A percentile compares a stretch with the other conserved stretches of the same genome.
Conservation (phyloP, 2,113 vertebrate genomes). For the Eurystomus gularis region DNA sequence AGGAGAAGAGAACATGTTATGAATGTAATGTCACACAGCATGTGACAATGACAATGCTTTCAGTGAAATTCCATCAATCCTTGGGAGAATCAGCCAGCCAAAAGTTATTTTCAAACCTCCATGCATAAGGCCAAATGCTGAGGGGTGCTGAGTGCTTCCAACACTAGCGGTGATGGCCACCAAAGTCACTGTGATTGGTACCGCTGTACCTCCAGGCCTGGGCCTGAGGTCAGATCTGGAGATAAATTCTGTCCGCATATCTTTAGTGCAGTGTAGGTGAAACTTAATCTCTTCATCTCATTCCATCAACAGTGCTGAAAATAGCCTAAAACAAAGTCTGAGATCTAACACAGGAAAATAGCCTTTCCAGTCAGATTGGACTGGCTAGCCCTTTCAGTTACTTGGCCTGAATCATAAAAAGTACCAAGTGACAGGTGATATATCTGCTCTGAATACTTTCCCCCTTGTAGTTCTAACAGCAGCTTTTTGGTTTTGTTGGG, state of each 20-base stretch:
- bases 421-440: not conserved
- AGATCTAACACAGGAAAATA: not conserved
- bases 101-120: not conserved
- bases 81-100: not conserved
- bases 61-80: not conserved
- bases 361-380: not conserved
- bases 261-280: not conserved
- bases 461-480: not conserved
- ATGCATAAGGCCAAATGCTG: not conserved
- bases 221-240: not conserved
- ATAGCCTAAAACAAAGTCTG: conserved; percentile 27
- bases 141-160: not conserved
- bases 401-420: not conserved
- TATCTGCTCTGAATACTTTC: not conserved
- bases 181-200: not conserved
- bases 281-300: conserved; percentile 46
- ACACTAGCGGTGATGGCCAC: accelerated
- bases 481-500: not conserved
- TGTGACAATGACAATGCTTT: not conserved
- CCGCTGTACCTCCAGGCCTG: accelerated
- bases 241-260: conserved; percentile 15
- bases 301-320: not conserved
- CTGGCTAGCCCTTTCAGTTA: not conserved
- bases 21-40: not conserved
- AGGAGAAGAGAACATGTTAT: not conserved